Evolutionary conservation across 2,797 vertebrate species (phyloP).

Genomic region (Oreochromis grahami): DNA sequence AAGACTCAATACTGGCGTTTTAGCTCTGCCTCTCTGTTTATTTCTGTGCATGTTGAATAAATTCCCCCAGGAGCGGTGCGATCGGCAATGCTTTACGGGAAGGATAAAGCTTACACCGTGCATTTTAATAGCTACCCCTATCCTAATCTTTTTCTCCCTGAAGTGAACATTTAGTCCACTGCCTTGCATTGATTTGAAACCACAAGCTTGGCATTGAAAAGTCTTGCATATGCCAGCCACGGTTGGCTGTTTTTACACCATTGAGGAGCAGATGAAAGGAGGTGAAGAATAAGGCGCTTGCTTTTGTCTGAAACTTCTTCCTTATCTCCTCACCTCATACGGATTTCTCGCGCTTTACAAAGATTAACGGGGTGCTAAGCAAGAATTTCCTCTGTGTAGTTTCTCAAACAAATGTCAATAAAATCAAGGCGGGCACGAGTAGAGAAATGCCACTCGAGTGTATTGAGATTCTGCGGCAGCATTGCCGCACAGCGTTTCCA

Average conservation of each 20-base stretch:
- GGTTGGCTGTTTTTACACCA: slow-evolving; percentile 8
- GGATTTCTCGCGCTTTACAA: slow-evolving; percentile 47
- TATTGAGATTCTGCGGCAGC: slow-evolving; percentile 42
- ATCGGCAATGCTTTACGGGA: slow-evolving; percentile 46
- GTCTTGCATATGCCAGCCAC: slow-evolving; percentile 55
- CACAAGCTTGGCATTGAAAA: slow-evolving; percentile 42
- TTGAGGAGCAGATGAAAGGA: slow-evolving; percentile 29
- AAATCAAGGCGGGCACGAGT: slow-evolving; percentile 19
- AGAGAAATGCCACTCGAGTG: slow-evolving; percentile 40
- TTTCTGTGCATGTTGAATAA: slow-evolving; percentile 36
- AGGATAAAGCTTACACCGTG: slow-evolving; percentile 57
- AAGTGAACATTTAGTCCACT: slow-evolving; percentile 53
- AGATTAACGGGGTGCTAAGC: slow-evolving; percentile 55
- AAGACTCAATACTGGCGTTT: slow-evolving; percentile 73
- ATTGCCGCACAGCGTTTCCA: slow-evolving; percentile 23
- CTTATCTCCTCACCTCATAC: slow-evolving; percentile 62
- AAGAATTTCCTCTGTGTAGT: slow-evolving; percentile 52
- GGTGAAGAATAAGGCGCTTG: slow-evolving; percentile 24
- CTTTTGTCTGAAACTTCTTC: slow-evolving; percentile 27
- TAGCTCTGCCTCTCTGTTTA: slow-evolving; percentile 58
- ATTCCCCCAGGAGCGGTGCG: slow-evolving; percentile 31
- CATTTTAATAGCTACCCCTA: slow-evolving; percentile 59
- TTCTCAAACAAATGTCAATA: slow-evolving; percentile 66
- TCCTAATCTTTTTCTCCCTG: slow-evolving; percentile 53
- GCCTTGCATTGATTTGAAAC: slow-evolving; percentile 53